A percentile compares a stretch with the other conserved stretches of the same genome.
phyloP scores from a whole-genome alignment of 2,113 vertebrate genomes.

The Rhombomys opimus region DNA sequence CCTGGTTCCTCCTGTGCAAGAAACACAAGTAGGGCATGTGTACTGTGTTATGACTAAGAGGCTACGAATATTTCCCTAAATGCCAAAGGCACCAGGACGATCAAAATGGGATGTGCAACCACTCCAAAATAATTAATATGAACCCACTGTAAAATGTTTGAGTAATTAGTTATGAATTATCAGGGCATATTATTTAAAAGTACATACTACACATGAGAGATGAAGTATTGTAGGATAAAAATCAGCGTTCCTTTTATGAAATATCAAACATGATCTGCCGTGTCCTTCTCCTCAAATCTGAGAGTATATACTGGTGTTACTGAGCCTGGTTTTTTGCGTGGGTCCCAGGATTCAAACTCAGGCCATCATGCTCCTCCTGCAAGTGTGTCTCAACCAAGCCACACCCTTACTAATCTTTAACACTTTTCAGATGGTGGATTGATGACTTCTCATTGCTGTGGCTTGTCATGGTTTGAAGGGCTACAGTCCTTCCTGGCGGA shows the following conservation, averaged over 20 bases:
- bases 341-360: neutral
- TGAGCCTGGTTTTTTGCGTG: neutral
- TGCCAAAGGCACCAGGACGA: neutral
- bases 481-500: neutral
- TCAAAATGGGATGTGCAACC: neutral
- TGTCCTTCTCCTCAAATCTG: neutral
- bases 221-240: too few species aligned
- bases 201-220: neutral
- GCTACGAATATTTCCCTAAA: neutral
- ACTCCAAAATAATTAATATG: neutral
- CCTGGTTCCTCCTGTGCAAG: neutral
- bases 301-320: neutral
- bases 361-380: neutral
- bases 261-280: neutral
- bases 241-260: slow-evolving; percentile 33
- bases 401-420: neutral
- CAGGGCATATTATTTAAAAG: neutral
- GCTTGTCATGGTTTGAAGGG: neutral
- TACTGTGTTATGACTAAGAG: neutral
- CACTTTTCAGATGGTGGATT: neutral
- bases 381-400: neutral
- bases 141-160: neutral
- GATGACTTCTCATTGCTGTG: neutral
- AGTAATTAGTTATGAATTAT: neutral
- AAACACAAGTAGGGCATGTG: neutral